Base-by-base conservation (phyloP, 2,113 vertebrate species). In the Otolemur garnettii region DNA sequence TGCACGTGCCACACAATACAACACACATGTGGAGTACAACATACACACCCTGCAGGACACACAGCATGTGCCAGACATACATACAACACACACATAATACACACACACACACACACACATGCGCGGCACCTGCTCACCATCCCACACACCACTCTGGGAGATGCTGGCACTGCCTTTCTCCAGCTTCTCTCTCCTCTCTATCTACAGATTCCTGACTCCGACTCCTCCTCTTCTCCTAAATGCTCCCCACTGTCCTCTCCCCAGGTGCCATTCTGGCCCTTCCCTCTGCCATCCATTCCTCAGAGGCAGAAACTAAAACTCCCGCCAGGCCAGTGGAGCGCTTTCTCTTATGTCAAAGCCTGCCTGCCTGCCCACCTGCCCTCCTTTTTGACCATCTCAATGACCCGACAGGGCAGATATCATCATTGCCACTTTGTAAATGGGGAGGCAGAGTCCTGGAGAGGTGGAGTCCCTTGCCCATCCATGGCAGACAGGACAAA, bases 381-480 rank as follows among this genome's bases (percentile, higher is more conserved):
- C 28, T 79, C 57, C 68, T 53, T 33, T 35, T 15, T 24, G 28
- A 53, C 15, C 3, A 7, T 7, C 69, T 77, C 55, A 2, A 28
- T 24, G 55, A 9, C 3, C 72, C 68, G 4, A 4, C 1, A 1
- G 28, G 53, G 87, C 66, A 50, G 28, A n/a, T 10, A 21, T 5
- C 7, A 35, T 10, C 2, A 4, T 0, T n/a, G 64, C 80, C 55
- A 2, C 50, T 33, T 60, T 3, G 1, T 17, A 7, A 26, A 38
- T 0, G 28, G 57, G 64, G 55, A 50, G 66, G 26, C 19, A 22
- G 84, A 64, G 33, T 12, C 53, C 6, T 0, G 6, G 3, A 1
- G 55, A 60, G 57, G 19, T 3, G 33, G 19, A 1, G 1, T 5
- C 10, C n/a, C 74, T 64, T 21, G 24, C 28, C 62, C 4, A 0